Evolutionary conservation across 2,113 vertebrate genomes (phyloP).

Genomic region (Tupaia tana): DNA sequence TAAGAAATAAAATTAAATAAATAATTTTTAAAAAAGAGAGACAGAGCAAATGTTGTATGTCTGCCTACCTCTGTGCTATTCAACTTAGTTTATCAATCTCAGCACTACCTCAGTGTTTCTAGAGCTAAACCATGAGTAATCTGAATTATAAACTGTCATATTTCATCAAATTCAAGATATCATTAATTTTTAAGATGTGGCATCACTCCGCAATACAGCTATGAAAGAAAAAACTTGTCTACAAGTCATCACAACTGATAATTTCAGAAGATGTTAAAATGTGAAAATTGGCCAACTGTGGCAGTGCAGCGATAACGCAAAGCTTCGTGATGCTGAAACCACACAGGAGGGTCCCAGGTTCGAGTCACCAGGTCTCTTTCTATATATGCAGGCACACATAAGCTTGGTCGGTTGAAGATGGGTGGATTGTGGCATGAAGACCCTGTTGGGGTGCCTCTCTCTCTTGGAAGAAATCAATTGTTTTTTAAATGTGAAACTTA

Average conservation of each 20-base stretch:
- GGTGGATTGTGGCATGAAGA: too few relatives aligned
- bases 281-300: neutral
- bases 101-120: neutral
- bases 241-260: neutral
- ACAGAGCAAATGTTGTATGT: neutral
- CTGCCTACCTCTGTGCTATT: neutral
- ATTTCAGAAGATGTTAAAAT: slow-evolving; percentile 42
- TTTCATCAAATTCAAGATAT: slow-evolving; percentile 20
- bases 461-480: too few relatives aligned
- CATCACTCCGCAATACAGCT: neutral
- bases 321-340: too few relatives aligned
- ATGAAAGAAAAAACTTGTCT: slow-evolving; percentile 39
- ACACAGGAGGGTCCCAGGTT: too few relatives aligned
- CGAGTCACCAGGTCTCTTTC: too few relatives aligned
- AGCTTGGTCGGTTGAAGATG: too few relatives aligned
- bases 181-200: neutral
- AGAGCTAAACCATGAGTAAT: neutral
- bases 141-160: neutral
- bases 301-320: too few relatives aligned
- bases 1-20: too few relatives aligned
- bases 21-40: neutral
- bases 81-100: neutral
- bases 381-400: too few relatives aligned
- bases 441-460: too few relatives aligned
- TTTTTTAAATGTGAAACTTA: neutral